Percentiles rank a stretch among this genome's conserved stretches.
These are phyloP conservation scores for Alligator sinensis DNA, from an alignment of 2,113 vertebrate genomes.

Conservation along the genomic window DNA sequence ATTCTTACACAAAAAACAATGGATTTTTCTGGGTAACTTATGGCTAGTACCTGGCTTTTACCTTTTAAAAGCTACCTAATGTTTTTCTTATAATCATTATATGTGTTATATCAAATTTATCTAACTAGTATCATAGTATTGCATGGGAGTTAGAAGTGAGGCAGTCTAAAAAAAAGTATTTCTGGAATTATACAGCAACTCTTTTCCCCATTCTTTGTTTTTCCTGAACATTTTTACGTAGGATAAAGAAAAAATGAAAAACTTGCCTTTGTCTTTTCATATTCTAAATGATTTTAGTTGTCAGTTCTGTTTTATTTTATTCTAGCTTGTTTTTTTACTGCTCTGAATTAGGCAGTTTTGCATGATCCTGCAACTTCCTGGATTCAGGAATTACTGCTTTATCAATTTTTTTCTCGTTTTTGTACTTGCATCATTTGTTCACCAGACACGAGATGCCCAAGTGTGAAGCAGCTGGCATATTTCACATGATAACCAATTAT, in stretches of 20 bases:
- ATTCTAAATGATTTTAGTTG: neutral
- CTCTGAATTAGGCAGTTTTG: neutral
- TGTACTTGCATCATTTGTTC: neutral
- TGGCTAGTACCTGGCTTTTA: neutral
- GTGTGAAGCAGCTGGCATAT: constrained; percentile 19
- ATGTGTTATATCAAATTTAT: neutral
- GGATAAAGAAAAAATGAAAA: neutral
- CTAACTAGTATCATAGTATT: neutral
- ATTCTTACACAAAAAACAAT: neutral
- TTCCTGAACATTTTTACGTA: neutral
- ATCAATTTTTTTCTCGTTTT: neutral
- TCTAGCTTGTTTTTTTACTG: neutral
- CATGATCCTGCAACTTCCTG: neutral
- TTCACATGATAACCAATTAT: neutral
- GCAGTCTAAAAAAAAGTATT: neutral
- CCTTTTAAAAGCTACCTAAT: neutral
- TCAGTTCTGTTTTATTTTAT: neutral
- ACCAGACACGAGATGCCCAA: neutral
- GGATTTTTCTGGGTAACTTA: too few species aligned
- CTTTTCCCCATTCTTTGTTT: neutral
- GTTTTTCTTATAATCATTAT: neutral
- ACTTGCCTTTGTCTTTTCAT: neutral
- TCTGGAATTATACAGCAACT: neutral
- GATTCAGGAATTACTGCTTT: neutral
- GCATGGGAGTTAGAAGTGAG: neutral